These are phyloP conservation scores for Phrynocephalus guinanensis DNA, from an alignment of 2,797 vertebrate genomes.

Conservation along the genomic window DNA sequence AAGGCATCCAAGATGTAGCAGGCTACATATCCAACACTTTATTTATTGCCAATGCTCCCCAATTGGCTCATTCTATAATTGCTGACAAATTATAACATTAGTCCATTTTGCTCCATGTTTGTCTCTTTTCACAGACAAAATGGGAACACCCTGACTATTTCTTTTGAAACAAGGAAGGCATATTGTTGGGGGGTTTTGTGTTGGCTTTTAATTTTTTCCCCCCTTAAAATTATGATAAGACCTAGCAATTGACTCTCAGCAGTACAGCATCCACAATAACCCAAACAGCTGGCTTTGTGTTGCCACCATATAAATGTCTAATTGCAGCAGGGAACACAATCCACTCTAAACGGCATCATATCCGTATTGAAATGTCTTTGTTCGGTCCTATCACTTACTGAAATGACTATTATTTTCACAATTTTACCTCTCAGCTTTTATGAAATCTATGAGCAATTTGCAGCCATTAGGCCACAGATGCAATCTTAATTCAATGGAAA, in stretches of 20 bases:
- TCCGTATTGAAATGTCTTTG: slow-evolving; percentile 71
- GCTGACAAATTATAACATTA: slow-evolving; percentile 28
- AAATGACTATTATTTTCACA: slow-evolving; percentile 72
- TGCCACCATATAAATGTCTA: slow-evolving; percentile 65
- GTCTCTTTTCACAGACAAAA: slow-evolving; percentile 47
- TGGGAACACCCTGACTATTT: slow-evolving; percentile 29
- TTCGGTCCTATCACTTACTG: slow-evolving; percentile 69
- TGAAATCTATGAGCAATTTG: slow-evolving; percentile 67
- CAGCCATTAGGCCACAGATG: slow-evolving; percentile 65
- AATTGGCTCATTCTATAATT: slow-evolving; percentile 57
- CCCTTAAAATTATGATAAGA: slow-evolving; percentile 13
- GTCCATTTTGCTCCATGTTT: slow-evolving; percentile 42
- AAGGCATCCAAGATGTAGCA: slow-evolving; percentile 50
- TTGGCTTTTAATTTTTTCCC: neutral
- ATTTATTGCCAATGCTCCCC: slow-evolving; percentile 55
- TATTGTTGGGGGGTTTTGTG: neutral
- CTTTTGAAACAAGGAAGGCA: slow-evolving; percentile 30
- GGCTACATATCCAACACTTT: slow-evolving; percentile 53
- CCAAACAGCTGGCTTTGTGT: slow-evolving; percentile 69
- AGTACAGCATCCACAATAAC: slow-evolving; percentile 50
- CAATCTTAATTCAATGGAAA: slow-evolving; percentile 53
- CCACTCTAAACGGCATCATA: slow-evolving; percentile 61
- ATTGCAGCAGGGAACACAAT: slow-evolving; percentile 64
- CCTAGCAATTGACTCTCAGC: slow-evolving; percentile 40
- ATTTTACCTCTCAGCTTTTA: slow-evolving; percentile 67